Evolutionary conservation across 2,113 vertebrate genomes (phyloP), one percentile per base, ranked within the genome.

Genomic region (Gadus chalcogrammus): DNA sequence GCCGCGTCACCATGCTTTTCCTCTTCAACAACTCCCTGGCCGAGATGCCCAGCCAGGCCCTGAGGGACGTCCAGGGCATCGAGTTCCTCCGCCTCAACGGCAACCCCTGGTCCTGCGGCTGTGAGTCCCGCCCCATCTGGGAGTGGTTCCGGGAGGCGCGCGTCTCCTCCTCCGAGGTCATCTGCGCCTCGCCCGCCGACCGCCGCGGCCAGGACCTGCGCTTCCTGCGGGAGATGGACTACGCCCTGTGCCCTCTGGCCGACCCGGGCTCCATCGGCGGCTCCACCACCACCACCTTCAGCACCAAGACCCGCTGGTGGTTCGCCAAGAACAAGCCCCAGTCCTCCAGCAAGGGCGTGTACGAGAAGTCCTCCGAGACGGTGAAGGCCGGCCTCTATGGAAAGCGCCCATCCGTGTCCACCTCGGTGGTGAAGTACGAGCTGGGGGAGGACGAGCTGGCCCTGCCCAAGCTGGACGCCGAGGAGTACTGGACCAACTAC

Each of bases 21-120:
- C 94, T 99, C 76, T 99, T 99, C 90, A 97, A 99, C 92, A 99
- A 99, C 92, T 94, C 95, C 78, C 89, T 99, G 89, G 90, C 90
- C 0, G 94, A 95, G 65, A 87, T 98, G 82, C 94, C 95, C 0
- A 95, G 94, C 27, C 95, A 96, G 87, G 90, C 94, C 5, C 92
- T 98, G 87, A 92, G 94, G 3, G 94, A 95, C 78, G 89, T 96
- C 35, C 93, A 94, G 3, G 91, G 95, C 53, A 93, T 99, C 0
- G 92, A 98, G 90, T 99, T 98, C 90, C 93, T 99, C 74, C 94
- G 96, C 72, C 96, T 99, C 84, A 98, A 97, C 38, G 94, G 92
- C 80, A 98, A 98, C 85, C 97, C 97, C 38, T 98, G 97, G 97
- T 92, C 96, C 53, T 99, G 97, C n/a, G 97, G 96, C 89, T 99